Percentiles rank a stretch among this genome's conserved stretches.
phyloP scores from a whole-genome alignment of 2,888 invertebrate species.

The Hecatera dysodea region DNA sequence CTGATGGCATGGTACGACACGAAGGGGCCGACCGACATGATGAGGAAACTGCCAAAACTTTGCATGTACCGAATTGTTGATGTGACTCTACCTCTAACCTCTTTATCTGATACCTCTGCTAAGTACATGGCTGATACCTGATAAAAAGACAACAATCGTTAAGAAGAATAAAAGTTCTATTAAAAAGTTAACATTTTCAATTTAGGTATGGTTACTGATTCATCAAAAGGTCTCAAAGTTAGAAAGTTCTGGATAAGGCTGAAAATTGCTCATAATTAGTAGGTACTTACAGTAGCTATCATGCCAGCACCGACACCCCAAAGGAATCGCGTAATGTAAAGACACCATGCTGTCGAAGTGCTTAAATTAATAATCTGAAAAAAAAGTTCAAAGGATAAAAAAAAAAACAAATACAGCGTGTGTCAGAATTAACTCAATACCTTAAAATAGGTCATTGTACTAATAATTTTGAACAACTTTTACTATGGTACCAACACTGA shows the following conservation, averaged over 20 bases:
- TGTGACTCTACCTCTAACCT: slow-evolving; percentile 81
- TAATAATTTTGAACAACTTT: no score
- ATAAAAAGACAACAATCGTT: slow-evolving; percentile 47
- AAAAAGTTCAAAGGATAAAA: no score
- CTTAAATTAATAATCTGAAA: slow-evolving; percentile 80
- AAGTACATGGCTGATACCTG: slow-evolving; percentile 84
- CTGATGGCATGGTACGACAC: slow-evolving; percentile 80
- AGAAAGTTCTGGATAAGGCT: no score
- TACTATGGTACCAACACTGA: no score
- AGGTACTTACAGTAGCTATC: slow-evolving; percentile 78
- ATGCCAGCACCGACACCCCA: slow-evolving; percentile 89
- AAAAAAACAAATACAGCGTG: no score
- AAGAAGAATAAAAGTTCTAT: no score
- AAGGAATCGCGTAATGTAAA: slow-evolving; percentile 85
- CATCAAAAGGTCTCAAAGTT: no score
- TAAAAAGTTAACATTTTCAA: not conserved
- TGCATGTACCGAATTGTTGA: slow-evolving; percentile 78
- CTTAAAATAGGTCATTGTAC: no score
- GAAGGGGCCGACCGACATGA: slow-evolving; percentile 82
- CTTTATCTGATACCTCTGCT: slow-evolving; percentile 85
- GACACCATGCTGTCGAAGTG: slow-evolving; percentile 82
- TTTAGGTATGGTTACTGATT: not conserved
- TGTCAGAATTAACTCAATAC: no score
- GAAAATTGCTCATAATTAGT: not conserved
- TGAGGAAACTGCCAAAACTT: slow-evolving; percentile 81